phyloP scores from a whole-genome alignment of 2,888 invertebrate genomes.

The Argynnis bischoffii region DNA sequence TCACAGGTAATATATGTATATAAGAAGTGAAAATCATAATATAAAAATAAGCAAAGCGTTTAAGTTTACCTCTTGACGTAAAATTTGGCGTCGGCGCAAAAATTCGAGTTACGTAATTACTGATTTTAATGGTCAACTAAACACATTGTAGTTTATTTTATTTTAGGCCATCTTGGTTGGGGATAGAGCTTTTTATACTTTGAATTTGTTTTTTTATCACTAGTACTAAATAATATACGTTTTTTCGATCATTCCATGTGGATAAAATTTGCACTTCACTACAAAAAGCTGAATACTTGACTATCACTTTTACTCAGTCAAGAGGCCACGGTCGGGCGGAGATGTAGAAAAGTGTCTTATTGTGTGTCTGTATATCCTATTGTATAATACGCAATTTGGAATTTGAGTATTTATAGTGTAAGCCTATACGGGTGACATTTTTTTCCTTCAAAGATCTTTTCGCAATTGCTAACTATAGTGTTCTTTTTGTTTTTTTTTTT shows the following conservation, averaged over 20 bases:
- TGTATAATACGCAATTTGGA: constrained; percentile 37
- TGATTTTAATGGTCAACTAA: constrained; percentile 41
- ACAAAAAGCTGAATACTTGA: constrained; percentile 19
- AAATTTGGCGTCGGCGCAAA: constrained; percentile 55
- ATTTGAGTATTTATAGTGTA: constrained; percentile 24
- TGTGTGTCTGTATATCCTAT: constrained; percentile 30
- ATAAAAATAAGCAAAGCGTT: constrained; percentile 33
- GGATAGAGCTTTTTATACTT: constrained; percentile 1
- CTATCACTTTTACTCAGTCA: constrained; percentile 39
- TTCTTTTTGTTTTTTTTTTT: no score
- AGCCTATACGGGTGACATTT: constrained; percentile 30
- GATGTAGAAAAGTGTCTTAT: constrained; percentile 42
- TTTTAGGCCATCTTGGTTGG: background rate
- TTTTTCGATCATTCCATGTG: background rate
- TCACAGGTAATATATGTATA: background rate
- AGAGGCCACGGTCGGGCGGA: constrained; percentile 40
- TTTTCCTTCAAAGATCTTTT: background rate
- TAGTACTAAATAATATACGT: no score
- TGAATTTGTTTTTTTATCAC: background rate
- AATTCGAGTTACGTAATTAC: constrained; percentile 42
- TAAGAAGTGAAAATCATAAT: constrained; percentile 39
- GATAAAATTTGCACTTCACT: background rate
- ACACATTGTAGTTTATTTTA: constrained; percentile 14
- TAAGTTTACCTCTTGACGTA: constrained; percentile 45
- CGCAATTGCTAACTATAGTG: no score